These are phyloP conservation scores for Nasua narica DNA, from an alignment of 2,797 vertebrate species.

Conservation along the genomic window DNA sequence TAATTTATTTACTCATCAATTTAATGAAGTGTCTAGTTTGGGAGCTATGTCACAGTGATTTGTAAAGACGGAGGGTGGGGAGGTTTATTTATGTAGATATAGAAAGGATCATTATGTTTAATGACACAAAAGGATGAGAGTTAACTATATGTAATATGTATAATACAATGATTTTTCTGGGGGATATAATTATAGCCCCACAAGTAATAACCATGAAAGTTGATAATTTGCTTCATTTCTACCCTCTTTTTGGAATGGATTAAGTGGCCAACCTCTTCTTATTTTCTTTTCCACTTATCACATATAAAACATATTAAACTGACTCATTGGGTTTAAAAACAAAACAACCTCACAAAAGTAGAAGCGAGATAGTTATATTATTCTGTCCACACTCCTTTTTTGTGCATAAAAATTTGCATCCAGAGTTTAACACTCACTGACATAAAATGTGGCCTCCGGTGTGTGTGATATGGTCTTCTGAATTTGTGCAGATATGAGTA, in stretches of 20 bases:
- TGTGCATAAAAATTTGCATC: neutral
- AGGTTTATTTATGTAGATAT: constrained; percentile 49
- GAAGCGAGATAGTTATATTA: neutral
- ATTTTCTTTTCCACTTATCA: neutral
- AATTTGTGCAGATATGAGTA: neutral
- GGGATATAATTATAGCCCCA: neutral
- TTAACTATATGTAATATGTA: neutral
- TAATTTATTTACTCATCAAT: constrained; percentile 62
- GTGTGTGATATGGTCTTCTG: neutral
- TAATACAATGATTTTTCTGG: constrained; percentile 50
- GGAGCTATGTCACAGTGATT: constrained; percentile 52
- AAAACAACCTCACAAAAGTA: neutral
- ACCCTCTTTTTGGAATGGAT: constrained; percentile 8
- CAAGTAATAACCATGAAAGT: neutral
- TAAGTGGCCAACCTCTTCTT: neutral
- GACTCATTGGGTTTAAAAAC: constrained; percentile 20
- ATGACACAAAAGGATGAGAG: neutral
- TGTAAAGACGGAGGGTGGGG: constrained; percentile 25
- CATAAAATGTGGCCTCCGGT: neutral
- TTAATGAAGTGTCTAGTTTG: constrained; percentile 60
- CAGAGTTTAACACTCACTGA: neutral
- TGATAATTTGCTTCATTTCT: constrained; percentile 46
- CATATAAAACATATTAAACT: constrained; percentile 1
- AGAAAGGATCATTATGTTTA: constrained; percentile 52
- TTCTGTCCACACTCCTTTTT: neutral